Evolutionary conservation across 2,113 vertebrate genomes (phyloP), one percentile per base, ranked within the genome.

Genomic region (Saiga tatarica): DNA sequence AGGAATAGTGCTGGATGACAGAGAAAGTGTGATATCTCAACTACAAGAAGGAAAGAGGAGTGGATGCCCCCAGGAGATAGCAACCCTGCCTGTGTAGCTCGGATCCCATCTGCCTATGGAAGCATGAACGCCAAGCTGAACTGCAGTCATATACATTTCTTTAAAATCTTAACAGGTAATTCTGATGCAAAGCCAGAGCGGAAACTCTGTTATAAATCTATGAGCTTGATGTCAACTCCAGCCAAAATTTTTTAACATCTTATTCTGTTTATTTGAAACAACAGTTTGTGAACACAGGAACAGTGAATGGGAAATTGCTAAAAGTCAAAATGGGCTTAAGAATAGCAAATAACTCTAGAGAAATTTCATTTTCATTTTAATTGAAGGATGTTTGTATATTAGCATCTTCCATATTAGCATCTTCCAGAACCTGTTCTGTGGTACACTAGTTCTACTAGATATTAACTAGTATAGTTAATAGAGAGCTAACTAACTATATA

Each of bases 321-420:
- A 71, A 60, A 15, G 8, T 55, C 28, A 93, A 21, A 2, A 6
- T 64, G 60, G 33, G 60, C 45, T 91, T 76, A 60, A 50, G 36
- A 78, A 79, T 14, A 50, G 11, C 74, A 87, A 91, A 62, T 21
- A 50, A 62, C 91, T 83, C 5, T 26, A 79, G 45, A 60, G 0
- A 87, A 89, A 86, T 36, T 78, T 52, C 16, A 33, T 47, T 94
- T 96, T 90, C 4, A 93, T 86, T 94, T 96, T 92, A 36, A 71
- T 16, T 85, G 36, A 14, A 10, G 79, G 45, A 81, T 71, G 12
- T 64, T 94, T 92, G 6, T 47, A 21, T 30, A 78, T 62, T 55
- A 67, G 19, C 50, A 97, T 87, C 74, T 95, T 95, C 82, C 7
- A 95, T 30, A 78, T 62, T 55, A 67, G 19, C 50, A 97, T 87